phyloP scores from a whole-genome alignment of 2,797 vertebrate genomes.

The Myotis vivesi region DNA sequence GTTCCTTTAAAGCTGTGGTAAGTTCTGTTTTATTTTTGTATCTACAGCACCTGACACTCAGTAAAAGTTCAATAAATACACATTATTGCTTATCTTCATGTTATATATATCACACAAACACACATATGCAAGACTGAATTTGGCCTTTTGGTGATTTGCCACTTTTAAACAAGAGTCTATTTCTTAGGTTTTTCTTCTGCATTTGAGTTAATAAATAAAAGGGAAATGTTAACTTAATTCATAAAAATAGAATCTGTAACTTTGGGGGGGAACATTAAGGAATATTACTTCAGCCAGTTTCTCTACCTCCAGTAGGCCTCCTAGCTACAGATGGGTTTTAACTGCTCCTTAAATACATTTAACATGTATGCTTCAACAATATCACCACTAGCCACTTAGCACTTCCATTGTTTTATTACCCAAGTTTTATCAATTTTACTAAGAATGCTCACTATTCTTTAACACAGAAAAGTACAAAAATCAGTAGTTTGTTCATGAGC shows the following conservation, averaged over 20 bases:
- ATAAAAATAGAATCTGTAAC: slow-evolving; percentile 34
- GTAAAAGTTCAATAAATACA: background rate
- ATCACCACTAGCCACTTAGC: background rate
- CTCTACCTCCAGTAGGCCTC: background rate
- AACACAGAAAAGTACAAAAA: background rate
- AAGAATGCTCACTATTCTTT: slow-evolving; percentile 47
- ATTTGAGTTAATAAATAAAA: slow-evolving; percentile 15
- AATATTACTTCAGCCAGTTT: slow-evolving; percentile 33
- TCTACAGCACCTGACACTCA: background rate
- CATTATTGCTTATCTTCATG: background rate
- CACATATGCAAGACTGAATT: background rate
- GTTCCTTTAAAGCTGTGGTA: background rate
- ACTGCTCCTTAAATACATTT: background rate
- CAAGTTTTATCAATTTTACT: background rate
- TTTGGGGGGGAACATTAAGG: background rate
- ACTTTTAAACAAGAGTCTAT: background rate
- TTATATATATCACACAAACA: background rate
- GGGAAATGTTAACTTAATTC: slow-evolving; percentile 22
- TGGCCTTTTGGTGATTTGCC: background rate
- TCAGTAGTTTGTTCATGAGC: background rate
- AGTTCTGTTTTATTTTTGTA: background rate
- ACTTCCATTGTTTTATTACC: slow-evolving; percentile 9
- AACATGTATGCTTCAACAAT: slow-evolving; percentile 14
- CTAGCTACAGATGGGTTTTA: background rate
- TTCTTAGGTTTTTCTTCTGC: background rate